Percentiles rank a stretch among this genome's conserved stretches.
Evolutionary conservation across 2,888 invertebrate genomes (phyloP).

Genomic region (Acleris cristana): DNA sequence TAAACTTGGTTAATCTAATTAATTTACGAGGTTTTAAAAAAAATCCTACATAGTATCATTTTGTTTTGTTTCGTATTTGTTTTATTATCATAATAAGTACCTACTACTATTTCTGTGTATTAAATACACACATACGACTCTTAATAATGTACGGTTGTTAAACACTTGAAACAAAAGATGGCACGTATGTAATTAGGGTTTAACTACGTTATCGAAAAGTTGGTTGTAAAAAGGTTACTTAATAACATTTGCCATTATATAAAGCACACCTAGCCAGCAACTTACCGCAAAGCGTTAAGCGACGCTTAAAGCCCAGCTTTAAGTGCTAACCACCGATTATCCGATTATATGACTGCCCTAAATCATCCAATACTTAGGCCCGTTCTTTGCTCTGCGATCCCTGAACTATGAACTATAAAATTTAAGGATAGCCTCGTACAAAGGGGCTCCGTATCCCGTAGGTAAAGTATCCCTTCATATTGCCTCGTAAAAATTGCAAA

Average conservation of each 20-base stretch:
- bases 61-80: not conserved
- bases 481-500: slow-evolving; percentile 78
- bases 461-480: slow-evolving; percentile 54
- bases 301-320: slow-evolving; percentile 56
- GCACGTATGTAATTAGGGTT: too few species aligned
- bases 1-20: not conserved
- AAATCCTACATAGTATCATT: not conserved
- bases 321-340: slow-evolving; percentile 74
- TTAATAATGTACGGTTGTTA: too few species aligned
- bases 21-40: too few species aligned
- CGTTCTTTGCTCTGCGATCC: slow-evolving; percentile 57
- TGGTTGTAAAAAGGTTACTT: too few species aligned
- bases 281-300: slow-evolving; percentile 44
- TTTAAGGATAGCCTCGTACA: slow-evolving; percentile 75
- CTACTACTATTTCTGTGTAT: too few species aligned
- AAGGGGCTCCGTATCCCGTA: slow-evolving; percentile 67
- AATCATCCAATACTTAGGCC: slow-evolving; percentile 76
- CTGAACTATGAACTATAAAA: slow-evolving; percentile 82
- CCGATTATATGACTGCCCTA: slow-evolving; percentile 74
- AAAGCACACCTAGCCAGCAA: slow-evolving; percentile 16
- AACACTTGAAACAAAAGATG: too few species aligned
- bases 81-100: not conserved
- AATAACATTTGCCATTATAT: too few species aligned
- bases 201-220: too few species aligned
- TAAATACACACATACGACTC: too few species aligned